These are phyloP conservation scores for Plagodis pulveraria DNA, from an alignment of 2,888 invertebrate species.

Conservation along the genomic window DNA sequence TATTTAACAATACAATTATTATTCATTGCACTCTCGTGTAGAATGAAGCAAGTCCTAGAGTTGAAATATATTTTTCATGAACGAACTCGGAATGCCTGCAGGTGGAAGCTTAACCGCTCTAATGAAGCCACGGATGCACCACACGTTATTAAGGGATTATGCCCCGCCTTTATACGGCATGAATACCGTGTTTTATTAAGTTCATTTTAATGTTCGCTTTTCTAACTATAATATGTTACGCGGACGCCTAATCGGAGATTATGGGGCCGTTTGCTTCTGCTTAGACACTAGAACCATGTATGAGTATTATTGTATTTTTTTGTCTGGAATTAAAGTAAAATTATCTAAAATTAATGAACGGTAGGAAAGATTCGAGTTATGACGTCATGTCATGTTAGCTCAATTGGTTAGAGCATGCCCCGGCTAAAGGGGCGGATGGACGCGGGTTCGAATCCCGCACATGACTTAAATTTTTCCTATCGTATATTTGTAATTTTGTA, in stretches of 20 bases:
- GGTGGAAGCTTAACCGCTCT: slow-evolving; percentile 43
- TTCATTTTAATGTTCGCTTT: slow-evolving; percentile 54
- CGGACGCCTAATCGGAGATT: slow-evolving; percentile 25
- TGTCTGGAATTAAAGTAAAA: too few relatives aligned
- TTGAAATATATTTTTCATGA: slow-evolving; percentile 28
- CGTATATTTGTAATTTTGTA: too few relatives aligned
- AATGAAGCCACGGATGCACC: slow-evolving; percentile 62
- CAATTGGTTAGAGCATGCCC: too few relatives aligned
- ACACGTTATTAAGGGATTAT: slow-evolving; percentile 68
- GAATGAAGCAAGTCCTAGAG: too few relatives aligned
- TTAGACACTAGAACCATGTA: neutral
- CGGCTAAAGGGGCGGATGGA: too few relatives aligned
- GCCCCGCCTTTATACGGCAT: slow-evolving; percentile 53
- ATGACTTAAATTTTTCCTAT: too few relatives aligned
- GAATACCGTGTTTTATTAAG: slow-evolving; percentile 63
- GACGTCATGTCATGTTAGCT: too few relatives aligned
- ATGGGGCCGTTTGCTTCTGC: slow-evolving; percentile 14
- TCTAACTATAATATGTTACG: slow-evolving; percentile 22
- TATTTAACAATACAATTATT: neutral
- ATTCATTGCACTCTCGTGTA: too few relatives aligned
- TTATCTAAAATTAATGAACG: too few relatives aligned
- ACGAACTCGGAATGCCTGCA: slow-evolving; percentile 28
- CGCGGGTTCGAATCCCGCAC: too few relatives aligned
- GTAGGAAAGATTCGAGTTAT: too few relatives aligned
- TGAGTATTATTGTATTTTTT: too few relatives aligned